phyloP scores from a whole-genome alignment of 2,113 vertebrate genomes.

The Lamprotornis superbus region DNA sequence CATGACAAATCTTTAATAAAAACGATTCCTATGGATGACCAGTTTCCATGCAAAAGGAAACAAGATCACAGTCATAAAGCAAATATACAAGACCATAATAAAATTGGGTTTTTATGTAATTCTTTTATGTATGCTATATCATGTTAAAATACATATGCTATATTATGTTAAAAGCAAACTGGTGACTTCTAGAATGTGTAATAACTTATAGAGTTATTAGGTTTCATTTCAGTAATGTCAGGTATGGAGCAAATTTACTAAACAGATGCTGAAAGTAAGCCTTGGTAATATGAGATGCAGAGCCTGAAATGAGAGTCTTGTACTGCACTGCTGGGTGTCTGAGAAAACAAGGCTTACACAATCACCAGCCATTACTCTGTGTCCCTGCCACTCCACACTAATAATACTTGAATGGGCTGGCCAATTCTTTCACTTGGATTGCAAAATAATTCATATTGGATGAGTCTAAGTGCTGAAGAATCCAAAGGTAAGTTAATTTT shows the following conservation, averaged over 20 bases:
- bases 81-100: not conserved
- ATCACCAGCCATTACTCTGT: not conserved
- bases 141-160: not conserved
- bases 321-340: not conserved
- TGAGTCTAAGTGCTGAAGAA: not conserved
- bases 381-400: not conserved
- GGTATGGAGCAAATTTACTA: not conserved
- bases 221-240: not conserved
- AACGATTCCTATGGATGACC: not conserved
- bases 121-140: not conserved
- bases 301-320: not conserved
- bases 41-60: not conserved
- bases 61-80: not conserved
- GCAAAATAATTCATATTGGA: not conserved
- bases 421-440: not conserved
- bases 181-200: not conserved
- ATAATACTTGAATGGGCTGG: not conserved
- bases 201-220: not conserved
- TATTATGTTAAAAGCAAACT: not conserved
- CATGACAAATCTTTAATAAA: not conserved
- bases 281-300: not conserved
- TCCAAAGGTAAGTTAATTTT: not conserved
- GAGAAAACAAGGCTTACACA: not conserved
- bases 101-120: not conserved
- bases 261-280: not conserved